A percentile compares a stretch with the other conserved stretches of the same genome.
These are phyloP conservation scores for Drosophila bunnanda DNA, from an alignment of 2,888 invertebrate genomes.

Conservation along the genomic window DNA sequence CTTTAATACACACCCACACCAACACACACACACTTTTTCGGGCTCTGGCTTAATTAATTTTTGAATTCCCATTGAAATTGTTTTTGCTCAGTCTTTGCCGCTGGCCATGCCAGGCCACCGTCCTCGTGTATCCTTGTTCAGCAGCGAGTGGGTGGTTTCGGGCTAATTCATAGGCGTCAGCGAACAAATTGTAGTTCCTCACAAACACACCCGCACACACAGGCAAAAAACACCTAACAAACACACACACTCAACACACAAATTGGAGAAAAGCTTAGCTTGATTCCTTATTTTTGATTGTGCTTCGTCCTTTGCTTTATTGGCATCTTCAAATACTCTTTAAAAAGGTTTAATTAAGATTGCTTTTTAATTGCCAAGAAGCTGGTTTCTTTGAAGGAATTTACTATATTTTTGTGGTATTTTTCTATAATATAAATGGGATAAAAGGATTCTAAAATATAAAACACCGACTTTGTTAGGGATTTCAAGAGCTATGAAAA, in stretches of 20 bases:
- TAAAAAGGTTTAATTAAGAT: background rate
- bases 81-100: slow-evolving; percentile 59
- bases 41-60: slow-evolving; percentile 83
- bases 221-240: background rate
- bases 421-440: background rate
- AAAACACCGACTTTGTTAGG: too few relatives aligned
- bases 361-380: too few relatives aligned
- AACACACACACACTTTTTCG: slow-evolving; percentile 30
- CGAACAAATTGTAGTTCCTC: slow-evolving; percentile 72
- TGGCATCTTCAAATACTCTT: slow-evolving; percentile 2
- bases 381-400: background rate
- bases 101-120: slow-evolving; percentile 29
- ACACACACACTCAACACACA: slow-evolving; percentile 16
- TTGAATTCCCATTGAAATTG: slow-evolving; percentile 83
- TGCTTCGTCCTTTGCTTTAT: background rate
- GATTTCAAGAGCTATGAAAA: too few relatives aligned
- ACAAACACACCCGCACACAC: slow-evolving; percentile 29
- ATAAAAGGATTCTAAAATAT: too few relatives aligned
- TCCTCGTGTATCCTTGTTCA: slow-evolving; percentile 28
- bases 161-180: slow-evolving; percentile 70
- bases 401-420: background rate
- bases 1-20: slow-evolving; percentile 7
- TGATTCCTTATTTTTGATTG: slow-evolving; percentile 32
- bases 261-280: slow-evolving; percentile 45
- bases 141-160: slow-evolving; percentile 36